Evolutionary conservation across 2,113 vertebrate species (phyloP), one percentile per base, ranked within the genome.

Genomic region (Mobula hypostoma): DNA sequence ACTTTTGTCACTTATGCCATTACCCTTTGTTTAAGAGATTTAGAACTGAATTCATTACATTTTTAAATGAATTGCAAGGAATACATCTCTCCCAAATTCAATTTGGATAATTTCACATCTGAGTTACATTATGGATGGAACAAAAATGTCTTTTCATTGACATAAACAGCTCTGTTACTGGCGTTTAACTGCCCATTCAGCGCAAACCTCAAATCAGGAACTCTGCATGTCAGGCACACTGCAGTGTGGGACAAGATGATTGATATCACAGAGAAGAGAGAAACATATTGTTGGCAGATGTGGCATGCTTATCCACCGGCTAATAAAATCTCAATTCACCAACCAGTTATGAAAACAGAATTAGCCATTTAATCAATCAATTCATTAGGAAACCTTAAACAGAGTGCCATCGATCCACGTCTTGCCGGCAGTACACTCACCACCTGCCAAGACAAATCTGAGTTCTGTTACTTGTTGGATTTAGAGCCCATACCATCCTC

Each of bases 301-400:
- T 29, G 19, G 14, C 61, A 8, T 12, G 15, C 61, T 66, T n/a
- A 66, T 32, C 61, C 15, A n/a, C 85, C 85, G 66, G 61, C 61
- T 90, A 90, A 66, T 90, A 66, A 90, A 66, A 90, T 66, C 85
- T 66, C 85, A 32, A 32, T 68, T 66, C 85, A 32, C 61, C n/a
- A 32, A 66, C 61, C 85, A 66, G 85, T 90, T 90, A 90, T 68
- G 85, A 66, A 90, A 90, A 68, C n/a, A 68, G 61, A 90, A 68
- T 90, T 66, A 90, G 61, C 61, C 61, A 32, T n/a, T 90, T 90
- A 90, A 90, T 90, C 85, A 90, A 90, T 90, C 85, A 90, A 90
- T 90, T 66, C 85, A 90, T 90, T 90, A 90, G 61, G 61, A 90
- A 32, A 63, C 85, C 14, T 32, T 32, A 61, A 19, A 21, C 61